phyloP scores from a whole-genome alignment of 2,113 vertebrate genomes.

The Sphyrna mokarran region DNA sequence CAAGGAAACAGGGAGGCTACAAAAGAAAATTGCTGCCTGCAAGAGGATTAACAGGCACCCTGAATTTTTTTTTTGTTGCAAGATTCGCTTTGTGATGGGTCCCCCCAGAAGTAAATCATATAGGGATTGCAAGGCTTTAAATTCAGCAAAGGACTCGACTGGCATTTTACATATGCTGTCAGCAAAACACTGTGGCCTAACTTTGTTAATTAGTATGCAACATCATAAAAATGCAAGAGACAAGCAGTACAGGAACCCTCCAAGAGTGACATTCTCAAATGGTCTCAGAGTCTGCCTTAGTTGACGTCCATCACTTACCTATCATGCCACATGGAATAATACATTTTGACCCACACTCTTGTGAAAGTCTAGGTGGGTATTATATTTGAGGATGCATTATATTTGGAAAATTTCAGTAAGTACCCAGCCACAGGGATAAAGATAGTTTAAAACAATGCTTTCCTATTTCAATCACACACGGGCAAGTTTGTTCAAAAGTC shows the following conservation, averaged over 20 bases:
- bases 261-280: neutral
- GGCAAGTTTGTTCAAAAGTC: neutral
- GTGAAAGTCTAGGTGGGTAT: neutral
- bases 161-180: neutral
- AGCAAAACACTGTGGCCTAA: neutral
- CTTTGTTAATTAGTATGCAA: neutral
- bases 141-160: neutral
- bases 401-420: neutral
- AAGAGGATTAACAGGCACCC: neutral
- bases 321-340: neutral
- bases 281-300: neutral
- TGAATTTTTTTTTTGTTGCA: no score
- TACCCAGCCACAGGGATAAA: neutral
- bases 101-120: neutral
- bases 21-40: neutral
- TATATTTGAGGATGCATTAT: neutral
- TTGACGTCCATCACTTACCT: neutral
- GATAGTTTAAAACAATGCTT: neutral
- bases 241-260: neutral
- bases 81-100: no score
- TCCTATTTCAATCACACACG: neutral
- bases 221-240: neutral
- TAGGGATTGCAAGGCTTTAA: neutral
- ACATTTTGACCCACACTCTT: neutral
- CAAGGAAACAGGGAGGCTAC: neutral